Conservation (phyloP, 2,888 invertebrate species). For the Imbricaverruca yamaguchii region DNA sequence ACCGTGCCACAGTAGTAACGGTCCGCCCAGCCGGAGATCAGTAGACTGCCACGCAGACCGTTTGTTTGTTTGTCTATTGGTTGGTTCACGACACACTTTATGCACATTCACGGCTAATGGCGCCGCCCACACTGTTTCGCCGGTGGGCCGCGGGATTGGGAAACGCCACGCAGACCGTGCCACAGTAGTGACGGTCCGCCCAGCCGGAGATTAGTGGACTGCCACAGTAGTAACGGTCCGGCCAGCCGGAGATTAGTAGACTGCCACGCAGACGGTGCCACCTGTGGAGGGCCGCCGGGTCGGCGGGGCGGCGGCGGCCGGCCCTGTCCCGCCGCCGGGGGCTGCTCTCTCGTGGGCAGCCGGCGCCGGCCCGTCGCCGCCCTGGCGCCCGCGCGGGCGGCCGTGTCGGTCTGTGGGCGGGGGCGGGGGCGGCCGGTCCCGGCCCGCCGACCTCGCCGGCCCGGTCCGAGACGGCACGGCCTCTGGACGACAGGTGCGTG, state of each 20-base stretch:
- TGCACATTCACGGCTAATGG: too few relatives aligned
- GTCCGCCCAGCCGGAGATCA: too few relatives aligned
- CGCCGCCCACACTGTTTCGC: too few relatives aligned
- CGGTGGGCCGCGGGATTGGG: too few relatives aligned
- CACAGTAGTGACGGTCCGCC: neutral
- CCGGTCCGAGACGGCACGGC: neutral
- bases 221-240: too few relatives aligned
- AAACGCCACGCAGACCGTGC: slow-evolving; percentile 37
- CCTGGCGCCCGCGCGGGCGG: neutral
- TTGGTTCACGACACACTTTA: too few relatives aligned
- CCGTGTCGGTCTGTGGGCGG: neutral
- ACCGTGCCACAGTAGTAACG: too few relatives aligned
- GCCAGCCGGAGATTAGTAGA: neutral
- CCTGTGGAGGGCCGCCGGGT: slow-evolving; percentile 44
- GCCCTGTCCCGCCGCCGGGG: neutral
- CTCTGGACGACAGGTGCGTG: neutral
- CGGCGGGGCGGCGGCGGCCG: slow-evolving; percentile 20
- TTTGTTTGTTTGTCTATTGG: too few relatives aligned
- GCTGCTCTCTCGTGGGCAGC: neutral
- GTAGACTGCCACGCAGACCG: too few relatives aligned
- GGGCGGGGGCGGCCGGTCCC: neutral
- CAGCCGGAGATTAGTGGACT: neutral
- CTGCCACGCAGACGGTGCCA: slow-evolving; percentile 37
- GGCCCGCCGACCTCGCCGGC: too few relatives aligned
- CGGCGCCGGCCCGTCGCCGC: neutral